Evolutionary conservation across 1,140 invertebrate genomes (phyloP), one percentile per base, ranked within the genome.

Genomic region (Diorhabda elongata): DNA sequence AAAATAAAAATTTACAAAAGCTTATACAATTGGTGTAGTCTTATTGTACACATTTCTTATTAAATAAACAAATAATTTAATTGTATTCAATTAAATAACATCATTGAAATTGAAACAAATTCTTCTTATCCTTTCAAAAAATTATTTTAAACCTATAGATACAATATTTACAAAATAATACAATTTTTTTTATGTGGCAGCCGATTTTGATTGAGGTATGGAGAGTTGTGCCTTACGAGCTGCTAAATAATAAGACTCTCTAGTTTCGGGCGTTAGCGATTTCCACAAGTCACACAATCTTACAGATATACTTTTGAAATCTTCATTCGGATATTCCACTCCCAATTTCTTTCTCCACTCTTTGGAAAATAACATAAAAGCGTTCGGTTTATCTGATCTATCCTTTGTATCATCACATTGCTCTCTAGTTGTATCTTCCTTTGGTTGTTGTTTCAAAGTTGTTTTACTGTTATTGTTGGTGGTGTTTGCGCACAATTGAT

Each of bases 291-390:
- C 77, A 41, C 84, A 84, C 26, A 86, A 74, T 56, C 81, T 72
- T 42, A 84, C 79, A 57, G 84, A 85, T 65, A 86, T 86, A 65
- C 83, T 80, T 71, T 84, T 86, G 73, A 84, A 85, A 71, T 75
- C 83, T 66, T 85, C 82, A 44, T 80, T 72, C 64, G 82, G 85
- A 79, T 83, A 74, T 70, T 84, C 75, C n/a, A 73, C 64, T 4
- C 82, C 79, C 61, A 86, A 68, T 69, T 81, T 80, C 64, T 80
- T 77, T 42, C 84, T 75, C 80, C 83, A 83, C 68, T 85, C 82
- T 71, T 83, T 83, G 2, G 83, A 83, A 75, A 85, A 86, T 44
- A 86, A 81, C 84, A 85, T 86, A 73, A 86, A 86, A 4, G 85
- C 83, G 77, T 83, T 85, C n/a, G 81, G 47, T 52, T n/a, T 2